Conservation (phyloP, 2,888 invertebrate genomes). For the Lasioglossum leucozonium region DNA sequence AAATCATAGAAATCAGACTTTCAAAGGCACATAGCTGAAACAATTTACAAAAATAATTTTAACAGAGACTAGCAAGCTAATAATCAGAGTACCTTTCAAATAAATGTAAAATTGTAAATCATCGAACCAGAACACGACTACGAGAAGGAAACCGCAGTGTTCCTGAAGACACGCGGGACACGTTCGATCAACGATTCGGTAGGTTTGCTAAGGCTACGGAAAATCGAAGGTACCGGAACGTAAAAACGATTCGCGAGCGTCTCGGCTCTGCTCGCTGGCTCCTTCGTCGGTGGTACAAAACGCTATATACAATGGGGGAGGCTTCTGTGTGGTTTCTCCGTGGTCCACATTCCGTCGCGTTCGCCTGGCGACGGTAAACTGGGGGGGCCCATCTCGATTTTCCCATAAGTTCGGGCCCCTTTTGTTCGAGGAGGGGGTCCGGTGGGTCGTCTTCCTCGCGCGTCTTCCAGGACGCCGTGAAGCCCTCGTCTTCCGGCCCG, state of each 20-base stretch:
- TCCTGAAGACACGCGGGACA: not conserved
- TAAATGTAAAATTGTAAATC: not conserved
- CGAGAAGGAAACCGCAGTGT: not conserved
- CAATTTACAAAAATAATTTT: not conserved
- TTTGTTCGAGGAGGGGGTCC: slow-evolving; percentile 8
- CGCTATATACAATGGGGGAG: slow-evolving; percentile 23
- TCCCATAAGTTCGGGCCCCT: not conserved
- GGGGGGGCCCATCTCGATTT: not conserved
- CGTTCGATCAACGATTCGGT: slow-evolving; percentile 27
- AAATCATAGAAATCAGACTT: not conserved
- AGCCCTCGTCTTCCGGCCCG: not conserved
- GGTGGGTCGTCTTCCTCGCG: slow-evolving; percentile 17
- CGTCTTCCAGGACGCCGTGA: slow-evolving; percentile 9
- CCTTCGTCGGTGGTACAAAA: slow-evolving; percentile 52
- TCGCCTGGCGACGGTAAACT: slow-evolving; percentile 12
- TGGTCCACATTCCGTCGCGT: slow-evolving; percentile 54
- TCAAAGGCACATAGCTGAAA: not conserved
- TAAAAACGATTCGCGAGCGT: slow-evolving; percentile 34
- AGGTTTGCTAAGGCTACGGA: slow-evolving; percentile 40
- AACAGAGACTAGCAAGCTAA: not conserved
- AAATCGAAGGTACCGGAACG: slow-evolving; percentile 38
- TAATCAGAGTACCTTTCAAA: not conserved
- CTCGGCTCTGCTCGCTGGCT: slow-evolving; percentile 32
- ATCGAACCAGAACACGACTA: not conserved
- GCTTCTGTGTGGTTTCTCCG: slow-evolving; percentile 24